Percentiles rank a stretch among this genome's conserved stretches.
phyloP scores from a whole-genome alignment of 2,113 vertebrate genomes.

The Zapornia atra region DNA sequence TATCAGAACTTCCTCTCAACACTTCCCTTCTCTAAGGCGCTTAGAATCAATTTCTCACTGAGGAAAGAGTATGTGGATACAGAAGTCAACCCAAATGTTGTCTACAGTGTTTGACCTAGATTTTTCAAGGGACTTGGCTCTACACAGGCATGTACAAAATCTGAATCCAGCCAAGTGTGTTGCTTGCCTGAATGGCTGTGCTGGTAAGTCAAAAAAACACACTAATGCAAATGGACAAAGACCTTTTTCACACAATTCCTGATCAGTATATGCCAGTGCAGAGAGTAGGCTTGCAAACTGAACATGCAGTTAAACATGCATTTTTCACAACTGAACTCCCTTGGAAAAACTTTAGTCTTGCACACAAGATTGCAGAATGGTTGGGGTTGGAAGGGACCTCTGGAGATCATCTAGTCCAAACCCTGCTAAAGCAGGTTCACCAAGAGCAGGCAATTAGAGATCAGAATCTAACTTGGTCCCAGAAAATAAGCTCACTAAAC shows the following conservation, averaged over 20 bases:
- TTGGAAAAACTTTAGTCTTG: neutral
- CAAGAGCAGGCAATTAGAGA: neutral
- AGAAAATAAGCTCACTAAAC: neutral
- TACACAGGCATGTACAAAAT: neutral
- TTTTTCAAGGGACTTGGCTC: neutral
- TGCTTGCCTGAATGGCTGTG: neutral
- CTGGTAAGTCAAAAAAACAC: neutral
- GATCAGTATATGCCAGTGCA: neutral
- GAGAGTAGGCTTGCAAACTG: neutral
- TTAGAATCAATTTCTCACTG: neutral
- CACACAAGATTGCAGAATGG: neutral
- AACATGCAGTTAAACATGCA: neutral
- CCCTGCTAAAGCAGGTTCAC: too few species aligned
- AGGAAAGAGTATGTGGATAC: neutral
- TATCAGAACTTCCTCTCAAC: neutral
- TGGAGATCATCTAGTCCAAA: too few species aligned
- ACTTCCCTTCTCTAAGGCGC: neutral
- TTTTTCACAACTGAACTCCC: neutral
- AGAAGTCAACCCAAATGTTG: neutral
- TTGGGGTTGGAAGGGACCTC: too few species aligned
- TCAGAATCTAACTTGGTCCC: neutral
- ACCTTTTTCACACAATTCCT: neutral
- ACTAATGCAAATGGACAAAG: neutral
- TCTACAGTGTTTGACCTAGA: neutral
- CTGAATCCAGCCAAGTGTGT: neutral